A percentile compares a stretch with the other conserved stretches of the same genome.
Conservation (phyloP, 2,888 invertebrate genomes). For the Athalia circularis region DNA sequence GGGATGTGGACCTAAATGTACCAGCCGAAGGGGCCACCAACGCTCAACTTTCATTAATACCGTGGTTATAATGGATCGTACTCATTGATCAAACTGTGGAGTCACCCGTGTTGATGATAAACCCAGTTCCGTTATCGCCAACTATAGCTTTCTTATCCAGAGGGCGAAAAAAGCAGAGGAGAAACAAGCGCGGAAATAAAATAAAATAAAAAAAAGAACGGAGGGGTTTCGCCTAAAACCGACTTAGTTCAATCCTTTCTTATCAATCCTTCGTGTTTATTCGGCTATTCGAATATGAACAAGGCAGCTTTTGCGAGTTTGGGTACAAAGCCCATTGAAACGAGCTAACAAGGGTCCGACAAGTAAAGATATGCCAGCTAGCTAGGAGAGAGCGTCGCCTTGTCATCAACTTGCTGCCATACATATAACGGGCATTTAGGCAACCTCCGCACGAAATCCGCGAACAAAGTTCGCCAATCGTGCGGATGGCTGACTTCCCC, state of each 20-base stretch:
- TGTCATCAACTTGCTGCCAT: slow-evolving; percentile 19
- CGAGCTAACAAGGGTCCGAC: slow-evolving; percentile 61
- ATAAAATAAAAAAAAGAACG: too few relatives aligned
- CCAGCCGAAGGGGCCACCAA: too few relatives aligned
- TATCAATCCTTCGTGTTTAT: slow-evolving; percentile 37
- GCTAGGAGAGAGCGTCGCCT: not conserved
- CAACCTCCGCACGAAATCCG: slow-evolving; percentile 10
- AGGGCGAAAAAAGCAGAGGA: not conserved
- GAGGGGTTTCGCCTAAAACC: not conserved
- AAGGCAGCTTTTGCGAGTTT: slow-evolving; percentile 16
- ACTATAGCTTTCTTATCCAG: not conserved
- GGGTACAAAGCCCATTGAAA: slow-evolving; percentile 57
- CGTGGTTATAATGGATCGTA: not conserved
- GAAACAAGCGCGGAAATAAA: too few relatives aligned
- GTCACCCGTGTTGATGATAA: not conserved
- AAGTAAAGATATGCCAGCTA: slow-evolving; percentile 44
- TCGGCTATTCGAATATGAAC: slow-evolving; percentile 38
- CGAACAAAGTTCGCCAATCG: too few relatives aligned
- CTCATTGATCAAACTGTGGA: not conserved
- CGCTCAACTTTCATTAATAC: not conserved
- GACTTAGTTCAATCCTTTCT: slow-evolving; percentile 6
- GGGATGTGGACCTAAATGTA: not conserved
- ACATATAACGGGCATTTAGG: not conserved
- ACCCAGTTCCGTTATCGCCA: slow-evolving; percentile 4
- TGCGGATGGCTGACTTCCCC: too few relatives aligned